Base-by-base conservation (phyloP, 2,888 invertebrate species). In the Idaea dimidiata region DNA sequence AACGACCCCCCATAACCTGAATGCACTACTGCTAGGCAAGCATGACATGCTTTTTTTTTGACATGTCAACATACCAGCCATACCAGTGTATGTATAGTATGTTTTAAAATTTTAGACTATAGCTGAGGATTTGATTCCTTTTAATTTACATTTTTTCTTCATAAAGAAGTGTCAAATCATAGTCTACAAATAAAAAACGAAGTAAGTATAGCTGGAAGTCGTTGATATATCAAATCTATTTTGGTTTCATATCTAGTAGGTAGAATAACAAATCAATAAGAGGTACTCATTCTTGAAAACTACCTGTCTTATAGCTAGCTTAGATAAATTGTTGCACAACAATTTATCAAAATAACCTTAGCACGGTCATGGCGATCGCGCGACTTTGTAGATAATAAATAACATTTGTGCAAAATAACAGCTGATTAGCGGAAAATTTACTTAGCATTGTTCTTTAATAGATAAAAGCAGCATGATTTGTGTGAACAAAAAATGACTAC, bases 311-410 rank as follows among this genome's bases (percentile, higher is more conserved):
- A 7, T 3, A 7, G 14, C 10, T 14, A 10, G 14, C 14, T 14
- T 43, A 43, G 43, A 8, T 43, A 33, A 10, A 43, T 43, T 43
- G 43, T 43, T 43, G 58, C 32, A 56, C 17, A 32, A 16, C 5
- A 17, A n/a, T 61, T 59, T 58, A 18, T 53, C 14, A 31, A 8
- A 18, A 57, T 62, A 59, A 62, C 68, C 65, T 66, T 67, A 54
- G 8, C 24, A 57, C 57, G 59, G 61, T 61, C 66, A 66, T 66
- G 59, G 63, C 53, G 53, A 67, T 69, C 60, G 66, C 63, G 64
- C 66, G 62, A 66, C 58, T 56, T 69, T 63, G 63, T 55, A 63
- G 64, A 24, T 58, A 16, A 55, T 55, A 17, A 58, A 24, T 58
- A 60, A 8, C 62, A 60, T 53, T 54, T 31, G 18, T 32, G 32